A percentile compares a stretch with the other conserved stretches of the same genome.
Evolutionary conservation across 2,888 invertebrate species (phyloP).

Genomic region (Idaea dimidiata): DNA sequence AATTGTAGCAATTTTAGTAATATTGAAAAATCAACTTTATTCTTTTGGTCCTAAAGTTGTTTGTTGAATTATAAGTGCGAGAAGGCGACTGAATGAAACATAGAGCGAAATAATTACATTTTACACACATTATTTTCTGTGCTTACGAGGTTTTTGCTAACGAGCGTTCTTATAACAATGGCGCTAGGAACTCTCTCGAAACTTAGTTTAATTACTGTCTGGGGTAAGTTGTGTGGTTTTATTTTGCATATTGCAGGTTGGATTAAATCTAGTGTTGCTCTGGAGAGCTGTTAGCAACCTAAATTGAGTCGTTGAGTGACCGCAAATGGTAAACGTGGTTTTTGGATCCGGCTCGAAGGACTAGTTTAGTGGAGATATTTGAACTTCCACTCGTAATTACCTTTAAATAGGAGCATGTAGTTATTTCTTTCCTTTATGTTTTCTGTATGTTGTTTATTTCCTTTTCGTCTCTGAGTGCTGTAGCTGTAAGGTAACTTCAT

Average conservation of each 20-base stretch:
- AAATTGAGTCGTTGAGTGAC: not conserved
- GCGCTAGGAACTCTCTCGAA: not conserved
- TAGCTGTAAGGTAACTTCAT: too few relatives aligned
- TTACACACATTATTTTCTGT: constrained; percentile 1
- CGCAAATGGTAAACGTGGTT: not conserved
- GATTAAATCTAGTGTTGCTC: not conserved
- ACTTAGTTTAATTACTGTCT: constrained; percentile 1
- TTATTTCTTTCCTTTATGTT: too few relatives aligned
- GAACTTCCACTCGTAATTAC: not conserved
- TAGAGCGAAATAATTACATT: constrained; percentile 1
- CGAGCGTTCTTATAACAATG: constrained; percentile 1
- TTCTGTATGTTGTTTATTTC: too few relatives aligned
- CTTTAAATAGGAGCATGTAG: not conserved
- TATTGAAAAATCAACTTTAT: not conserved
- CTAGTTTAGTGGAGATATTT: not conserved
- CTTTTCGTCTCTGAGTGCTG: too few relatives aligned
- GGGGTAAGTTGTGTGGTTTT: not conserved
- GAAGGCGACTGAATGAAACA: not conserved
- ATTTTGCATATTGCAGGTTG: not conserved
- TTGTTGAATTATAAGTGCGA: not conserved
- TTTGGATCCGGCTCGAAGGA: not conserved
- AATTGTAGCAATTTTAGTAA: not conserved
- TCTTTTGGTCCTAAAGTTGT: not conserved
- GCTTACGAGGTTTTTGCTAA: constrained; percentile 1
- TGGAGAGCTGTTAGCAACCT: not conserved